Percentiles rank a stretch among this genome's conserved stretches.
phyloP scores from a whole-genome alignment of 2,888 invertebrate genomes.

The Cosmorhoe ocellata region DNA sequence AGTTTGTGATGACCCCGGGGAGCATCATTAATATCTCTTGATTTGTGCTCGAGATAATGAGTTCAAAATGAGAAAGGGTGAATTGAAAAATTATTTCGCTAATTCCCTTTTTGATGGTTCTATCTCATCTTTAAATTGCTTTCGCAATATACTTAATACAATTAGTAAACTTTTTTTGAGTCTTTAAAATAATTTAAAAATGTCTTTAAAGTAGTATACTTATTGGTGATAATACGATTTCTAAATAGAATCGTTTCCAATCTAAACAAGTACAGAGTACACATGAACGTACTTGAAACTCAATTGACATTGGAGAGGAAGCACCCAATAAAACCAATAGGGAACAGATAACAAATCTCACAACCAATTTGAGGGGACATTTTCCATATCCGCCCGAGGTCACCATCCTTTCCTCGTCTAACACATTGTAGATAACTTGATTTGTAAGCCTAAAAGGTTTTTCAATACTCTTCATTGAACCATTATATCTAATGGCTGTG shows the following conservation, averaged over 20 bases:
- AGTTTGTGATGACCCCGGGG: conserved; percentile 45
- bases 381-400: conserved; percentile 76
- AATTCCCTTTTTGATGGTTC: conserved; percentile 9
- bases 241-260: background rate
- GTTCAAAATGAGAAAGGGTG: conserved; percentile 16
- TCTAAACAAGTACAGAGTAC: conserved; percentile 12
- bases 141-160: background rate
- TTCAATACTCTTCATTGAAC: conserved; percentile 77
- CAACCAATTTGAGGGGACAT: conserved; percentile 69
- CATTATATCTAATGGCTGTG: conserved; percentile 74
- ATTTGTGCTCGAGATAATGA: conserved; percentile 28
- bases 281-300: conserved; percentile 30
- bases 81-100: conserved; percentile 14
- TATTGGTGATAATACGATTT: background rate
- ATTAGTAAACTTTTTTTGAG: too few species aligned
- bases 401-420: conserved; percentile 59
- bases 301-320: conserved; percentile 56
- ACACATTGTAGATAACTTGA: conserved; percentile 64
- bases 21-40: conserved; percentile 56
- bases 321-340: conserved; percentile 55
- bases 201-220: too few species aligned
- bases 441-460: conserved; percentile 71
- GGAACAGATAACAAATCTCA: conserved; percentile 65
- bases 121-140: conserved; percentile 5
- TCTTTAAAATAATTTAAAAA: too few species aligned